Evolutionary conservation across 2,888 invertebrate genomes (phyloP).

Genomic region (Eupithecia pulchellata): DNA sequence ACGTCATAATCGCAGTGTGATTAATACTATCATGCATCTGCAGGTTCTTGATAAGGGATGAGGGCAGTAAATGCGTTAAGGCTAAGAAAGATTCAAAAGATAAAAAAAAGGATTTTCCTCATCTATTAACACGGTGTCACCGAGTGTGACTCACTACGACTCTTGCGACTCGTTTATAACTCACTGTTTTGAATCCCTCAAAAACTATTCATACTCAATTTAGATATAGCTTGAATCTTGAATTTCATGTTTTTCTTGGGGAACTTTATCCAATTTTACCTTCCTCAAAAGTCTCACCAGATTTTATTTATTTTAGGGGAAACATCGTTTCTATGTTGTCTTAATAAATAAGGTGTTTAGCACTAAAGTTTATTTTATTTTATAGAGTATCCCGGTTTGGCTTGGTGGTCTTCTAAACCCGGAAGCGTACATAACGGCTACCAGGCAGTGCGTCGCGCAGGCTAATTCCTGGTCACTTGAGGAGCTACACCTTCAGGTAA

Average conservation of each 20-base stretch:
- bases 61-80: no score
- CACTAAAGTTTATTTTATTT: conserved; percentile 4
- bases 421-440: conserved; percentile 99
- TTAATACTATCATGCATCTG: no score
- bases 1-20: no score
- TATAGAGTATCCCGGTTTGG: conserved; percentile 96
- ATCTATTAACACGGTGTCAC: no score
- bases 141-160: neutral
- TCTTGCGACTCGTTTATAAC: neutral
- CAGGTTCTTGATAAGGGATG: no score
- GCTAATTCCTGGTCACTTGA: conserved; percentile 98
- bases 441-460: conserved; percentile 98
- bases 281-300: neutral
- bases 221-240: neutral
- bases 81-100: no score
- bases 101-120: no score
- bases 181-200: neutral
- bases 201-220: neutral
- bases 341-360: no score
- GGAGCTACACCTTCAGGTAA: conserved; percentile 94
- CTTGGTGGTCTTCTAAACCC: conserved; percentile 98
- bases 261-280: neutral
- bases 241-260: neutral
- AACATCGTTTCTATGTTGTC: no score
- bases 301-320: no score